Percentiles rank a stretch among this genome's conserved stretches.
Evolutionary conservation across 2,797 vertebrate species (phyloP).

Genomic region (Hyperoplus lanceolatus): DNA sequence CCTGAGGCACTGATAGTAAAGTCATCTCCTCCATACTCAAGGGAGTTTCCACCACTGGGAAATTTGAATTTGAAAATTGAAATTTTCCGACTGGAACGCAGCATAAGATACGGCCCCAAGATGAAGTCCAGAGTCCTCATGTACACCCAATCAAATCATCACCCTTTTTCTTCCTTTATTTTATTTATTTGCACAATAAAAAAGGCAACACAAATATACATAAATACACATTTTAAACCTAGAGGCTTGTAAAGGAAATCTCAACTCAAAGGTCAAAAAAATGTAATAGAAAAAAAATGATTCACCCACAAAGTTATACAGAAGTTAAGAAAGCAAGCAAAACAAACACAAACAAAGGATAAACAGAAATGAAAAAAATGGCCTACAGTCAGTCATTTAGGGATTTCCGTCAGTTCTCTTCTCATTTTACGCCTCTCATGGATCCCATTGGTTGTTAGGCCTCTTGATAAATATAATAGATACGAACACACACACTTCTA

Average conservation of each 20-base stretch:
- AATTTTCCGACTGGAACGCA: too few species aligned
- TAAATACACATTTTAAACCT: too few species aligned
- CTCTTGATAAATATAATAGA: slow-evolving; percentile 27
- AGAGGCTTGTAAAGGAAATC: too few species aligned
- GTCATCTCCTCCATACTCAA: slow-evolving; percentile 1
- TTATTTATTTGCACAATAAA: too few species aligned
- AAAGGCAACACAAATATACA: too few species aligned
- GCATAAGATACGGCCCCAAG: slow-evolving; percentile 16
- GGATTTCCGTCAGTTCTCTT: not conserved
- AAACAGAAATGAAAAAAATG: too few species aligned
- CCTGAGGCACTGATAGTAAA: slow-evolving; percentile 3
- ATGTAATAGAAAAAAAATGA: too few species aligned
- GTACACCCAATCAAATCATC: slow-evolving; percentile 36
- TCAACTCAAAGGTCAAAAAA: too few species aligned
- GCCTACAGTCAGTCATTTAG: too few species aligned
- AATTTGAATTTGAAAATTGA: not conserved
- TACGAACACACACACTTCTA: not conserved
- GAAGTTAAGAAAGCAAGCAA: too few species aligned
- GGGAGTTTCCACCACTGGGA: slow-evolving; percentile 35
- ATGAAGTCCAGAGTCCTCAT: slow-evolving; percentile 40
- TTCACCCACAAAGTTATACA: too few species aligned
- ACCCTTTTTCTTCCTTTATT: not conserved
- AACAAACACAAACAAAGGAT: too few species aligned
- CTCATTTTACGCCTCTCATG: slow-evolving; percentile 28
- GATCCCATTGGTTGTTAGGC: slow-evolving; percentile 25